These are phyloP conservation scores for Yponomeuta malinellus DNA, from an alignment of 2,888 invertebrate genomes.

Conservation along the genomic window DNA sequence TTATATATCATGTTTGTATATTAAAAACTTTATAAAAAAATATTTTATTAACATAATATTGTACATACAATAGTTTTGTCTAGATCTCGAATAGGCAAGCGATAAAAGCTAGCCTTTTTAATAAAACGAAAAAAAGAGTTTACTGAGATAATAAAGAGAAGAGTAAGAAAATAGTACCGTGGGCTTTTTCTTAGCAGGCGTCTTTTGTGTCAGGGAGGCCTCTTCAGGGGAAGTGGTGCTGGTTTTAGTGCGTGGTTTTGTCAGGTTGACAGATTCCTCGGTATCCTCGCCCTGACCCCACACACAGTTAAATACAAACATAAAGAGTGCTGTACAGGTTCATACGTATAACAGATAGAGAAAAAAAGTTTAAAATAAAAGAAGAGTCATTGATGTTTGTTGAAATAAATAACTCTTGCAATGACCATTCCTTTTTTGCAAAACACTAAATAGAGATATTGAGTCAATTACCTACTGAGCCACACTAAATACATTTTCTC, in stretches of 20 bases:
- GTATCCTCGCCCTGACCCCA: slow-evolving; percentile 63
- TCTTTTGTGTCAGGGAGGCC: slow-evolving; percentile 69
- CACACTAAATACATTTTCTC: background rate
- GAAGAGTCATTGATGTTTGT: background rate
- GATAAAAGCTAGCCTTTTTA: background rate
- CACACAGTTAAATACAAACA: slow-evolving; percentile 32
- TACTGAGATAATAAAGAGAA: slow-evolving; percentile 56
- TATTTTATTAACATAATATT: too few species aligned
- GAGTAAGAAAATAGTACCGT: slow-evolving; percentile 50
- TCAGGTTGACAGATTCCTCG: slow-evolving; percentile 67
- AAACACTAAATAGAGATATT: background rate
- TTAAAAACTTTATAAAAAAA: too few species aligned
- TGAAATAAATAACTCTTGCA: background rate
- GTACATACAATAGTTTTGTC: too few species aligned
- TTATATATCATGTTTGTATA: background rate
- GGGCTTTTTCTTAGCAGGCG: slow-evolving; percentile 67
- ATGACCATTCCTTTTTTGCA: background rate
- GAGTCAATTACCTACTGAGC: background rate
- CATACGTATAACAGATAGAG: background rate
- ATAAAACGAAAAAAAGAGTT: background rate
- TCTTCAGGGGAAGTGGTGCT: slow-evolving; percentile 70
- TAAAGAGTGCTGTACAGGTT: slow-evolving; percentile 27
- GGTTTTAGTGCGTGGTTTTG: slow-evolving; percentile 67
- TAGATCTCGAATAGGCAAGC: background rate
- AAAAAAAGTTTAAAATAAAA: background rate